A percentile compares a stretch with the other conserved stretches of the same genome.
Evolutionary conservation across 1,140 invertebrate genomes (phyloP).

Genomic region (Trichomalopsis sarcophagae): DNA sequence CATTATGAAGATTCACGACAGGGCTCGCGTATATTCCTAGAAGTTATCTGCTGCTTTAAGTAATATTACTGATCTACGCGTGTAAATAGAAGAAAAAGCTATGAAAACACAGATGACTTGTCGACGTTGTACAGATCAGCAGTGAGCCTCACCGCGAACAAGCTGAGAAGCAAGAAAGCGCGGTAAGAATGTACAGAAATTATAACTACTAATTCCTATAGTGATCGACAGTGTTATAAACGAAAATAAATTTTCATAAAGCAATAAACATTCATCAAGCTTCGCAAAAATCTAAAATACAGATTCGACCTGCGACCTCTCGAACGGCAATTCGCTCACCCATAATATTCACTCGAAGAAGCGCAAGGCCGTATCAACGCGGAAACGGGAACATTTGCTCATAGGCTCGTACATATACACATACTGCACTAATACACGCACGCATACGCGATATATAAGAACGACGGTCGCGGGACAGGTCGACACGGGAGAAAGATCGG

Average conservation of each 20-base stretch:
- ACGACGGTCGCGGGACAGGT: not conserved
- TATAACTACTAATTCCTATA: too few relatives aligned
- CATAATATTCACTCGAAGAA: not conserved
- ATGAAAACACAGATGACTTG: conserved; percentile 4
- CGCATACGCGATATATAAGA: not conserved
- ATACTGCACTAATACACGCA: not conserved
- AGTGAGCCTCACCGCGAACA: not conserved
- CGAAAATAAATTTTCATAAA: too few relatives aligned
- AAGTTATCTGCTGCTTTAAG: not conserved
- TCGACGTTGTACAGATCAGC: not conserved
- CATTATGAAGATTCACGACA: not conserved
- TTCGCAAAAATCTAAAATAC: not conserved
- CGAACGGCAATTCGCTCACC: not conserved
- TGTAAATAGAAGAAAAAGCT: conserved; percentile 18
- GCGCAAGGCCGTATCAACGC: conserved; percentile 22
- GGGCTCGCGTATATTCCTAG: not conserved
- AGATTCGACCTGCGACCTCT: too few relatives aligned
- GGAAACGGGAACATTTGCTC: conserved; percentile 22
- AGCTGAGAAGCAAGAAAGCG: not conserved
- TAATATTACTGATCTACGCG: conserved; percentile 15
- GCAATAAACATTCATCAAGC: not conserved
- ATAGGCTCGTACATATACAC: not conserved
- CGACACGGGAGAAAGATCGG: not conserved
- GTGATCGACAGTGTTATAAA: too few relatives aligned
- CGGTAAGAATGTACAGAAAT: not conserved